Conservation (phyloP, 2,888 invertebrate species). For the Acanthococcus lagerstroemiae region DNA sequence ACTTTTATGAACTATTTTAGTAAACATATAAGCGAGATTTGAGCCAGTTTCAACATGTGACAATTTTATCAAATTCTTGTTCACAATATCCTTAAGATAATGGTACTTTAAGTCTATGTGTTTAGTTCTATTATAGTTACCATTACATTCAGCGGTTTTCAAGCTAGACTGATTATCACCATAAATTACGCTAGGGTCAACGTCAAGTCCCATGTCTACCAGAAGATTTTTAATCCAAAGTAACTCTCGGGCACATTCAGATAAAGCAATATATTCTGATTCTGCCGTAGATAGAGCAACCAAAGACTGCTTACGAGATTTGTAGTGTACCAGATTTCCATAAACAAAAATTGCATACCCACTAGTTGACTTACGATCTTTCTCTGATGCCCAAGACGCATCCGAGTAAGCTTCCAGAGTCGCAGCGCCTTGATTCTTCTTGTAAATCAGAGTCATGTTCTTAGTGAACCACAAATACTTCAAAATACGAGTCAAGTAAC, state of each 20-base stretch:
- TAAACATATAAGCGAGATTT: no score
- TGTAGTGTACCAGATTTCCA: not conserved
- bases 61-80: no score
- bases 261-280: not conserved
- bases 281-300: not conserved
- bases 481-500: not conserved
- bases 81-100: not conserved
- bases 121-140: not conserved
- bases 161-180: not conserved
- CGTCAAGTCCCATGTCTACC: not conserved
- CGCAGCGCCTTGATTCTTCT: not conserved
- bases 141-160: not conserved
- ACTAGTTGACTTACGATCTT: not conserved
- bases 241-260: not conserved
- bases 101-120: not conserved
- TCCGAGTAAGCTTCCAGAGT: not conserved
- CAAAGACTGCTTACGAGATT: not conserved
- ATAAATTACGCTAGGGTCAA: not conserved
- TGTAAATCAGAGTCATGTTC: not conserved
- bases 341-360: not conserved
- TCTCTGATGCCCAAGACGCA: constrained; percentile 6
- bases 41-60: no score
- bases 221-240: not conserved
- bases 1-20: no score
- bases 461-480: not conserved